Percentiles rank a stretch among this genome's conserved stretches.
Evolutionary conservation across 1,140 invertebrate species (phyloP).

Genomic region (Monomorium pharaonis): DNA sequence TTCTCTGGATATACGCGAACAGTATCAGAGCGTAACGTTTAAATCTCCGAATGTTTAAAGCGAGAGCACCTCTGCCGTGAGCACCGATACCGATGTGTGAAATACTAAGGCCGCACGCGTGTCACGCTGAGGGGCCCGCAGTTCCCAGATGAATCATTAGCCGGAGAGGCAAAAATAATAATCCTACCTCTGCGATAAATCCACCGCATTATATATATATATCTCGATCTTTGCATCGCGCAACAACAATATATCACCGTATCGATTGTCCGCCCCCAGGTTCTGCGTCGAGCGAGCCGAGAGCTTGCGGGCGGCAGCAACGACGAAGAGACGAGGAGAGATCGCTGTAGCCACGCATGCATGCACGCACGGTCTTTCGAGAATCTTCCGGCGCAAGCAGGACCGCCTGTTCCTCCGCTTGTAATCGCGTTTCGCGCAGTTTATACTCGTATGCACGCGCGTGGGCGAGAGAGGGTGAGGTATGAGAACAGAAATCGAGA

Average conservation of each 20-base stretch:
- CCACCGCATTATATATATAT: conserved; percentile 20
- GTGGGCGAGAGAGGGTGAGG: conserved; percentile 50
- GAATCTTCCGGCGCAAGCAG: conserved; percentile 27
- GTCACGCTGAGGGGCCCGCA: conserved; percentile 1
- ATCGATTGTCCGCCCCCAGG: conserved; percentile 65
- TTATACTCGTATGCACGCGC: background rate
- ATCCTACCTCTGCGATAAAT: conserved; percentile 58
- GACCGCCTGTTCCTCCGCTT: conserved; percentile 18
- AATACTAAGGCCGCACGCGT: background rate
- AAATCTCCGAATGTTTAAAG: background rate
- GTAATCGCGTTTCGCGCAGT: conserved; percentile 37
- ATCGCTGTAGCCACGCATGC: background rate
- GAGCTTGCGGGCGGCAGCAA: background rate
- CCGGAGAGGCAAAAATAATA: conserved; percentile 54
- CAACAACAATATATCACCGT: conserved; percentile 57
- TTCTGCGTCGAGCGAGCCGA: conserved; percentile 27
- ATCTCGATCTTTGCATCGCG: conserved; percentile 42
- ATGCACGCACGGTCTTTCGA: background rate
- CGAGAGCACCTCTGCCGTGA: background rate
- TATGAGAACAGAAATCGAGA: conserved; percentile 41
- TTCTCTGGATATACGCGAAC: background rate
- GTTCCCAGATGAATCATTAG: conserved; percentile 58
- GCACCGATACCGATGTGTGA: too few relatives aligned
- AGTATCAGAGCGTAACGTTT: background rate
- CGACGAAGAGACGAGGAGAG: background rate